These are phyloP conservation scores for Apotomis betuletana DNA, from an alignment of 2,888 invertebrate genomes.

Conservation along the genomic window DNA sequence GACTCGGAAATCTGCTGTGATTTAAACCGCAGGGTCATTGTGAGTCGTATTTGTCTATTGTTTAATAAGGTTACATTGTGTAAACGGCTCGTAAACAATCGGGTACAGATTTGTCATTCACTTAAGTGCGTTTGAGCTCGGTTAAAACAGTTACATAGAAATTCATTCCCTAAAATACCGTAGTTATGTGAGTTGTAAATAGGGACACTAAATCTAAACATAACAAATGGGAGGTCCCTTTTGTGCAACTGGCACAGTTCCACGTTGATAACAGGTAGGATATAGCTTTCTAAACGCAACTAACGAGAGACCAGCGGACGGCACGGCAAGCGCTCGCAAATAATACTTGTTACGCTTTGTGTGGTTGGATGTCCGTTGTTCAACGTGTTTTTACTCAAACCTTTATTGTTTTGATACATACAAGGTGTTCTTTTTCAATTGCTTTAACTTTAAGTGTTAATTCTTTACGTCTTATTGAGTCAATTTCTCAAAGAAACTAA, in stretches of 20 bases:
- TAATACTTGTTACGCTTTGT: constrained; percentile 38
- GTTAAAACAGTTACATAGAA: too few relatives aligned
- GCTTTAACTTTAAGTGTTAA: too few relatives aligned
- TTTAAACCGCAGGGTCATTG: constrained; percentile 53
- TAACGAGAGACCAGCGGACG: constrained; percentile 36
- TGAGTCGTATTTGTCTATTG: constrained; percentile 17
- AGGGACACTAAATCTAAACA: constrained; percentile 22
- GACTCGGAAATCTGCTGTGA: constrained; percentile 66
- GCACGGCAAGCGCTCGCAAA: constrained; percentile 31
- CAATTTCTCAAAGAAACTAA: too few relatives aligned
- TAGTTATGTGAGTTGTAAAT: not conserved
- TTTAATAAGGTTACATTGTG: constrained; percentile 14
- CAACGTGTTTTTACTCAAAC: constrained; percentile 1
- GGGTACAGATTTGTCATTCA: not conserved
- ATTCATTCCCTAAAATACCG: not conserved
- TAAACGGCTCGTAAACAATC: not conserved
- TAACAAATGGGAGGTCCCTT: constrained; percentile 29
- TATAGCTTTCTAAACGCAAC: constrained; percentile 32
- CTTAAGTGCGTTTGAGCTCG: not conserved
- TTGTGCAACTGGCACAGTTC: constrained; percentile 34
- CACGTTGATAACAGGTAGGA: constrained; percentile 37
- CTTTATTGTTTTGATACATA: too few relatives aligned
- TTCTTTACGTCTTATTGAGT: too few relatives aligned
- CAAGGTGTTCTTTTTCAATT: too few relatives aligned
- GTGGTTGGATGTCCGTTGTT: constrained; percentile 18